Evolutionary conservation across 2,888 invertebrate genomes (phyloP).

Genomic region (Leptinotarsa rubiginosa): DNA sequence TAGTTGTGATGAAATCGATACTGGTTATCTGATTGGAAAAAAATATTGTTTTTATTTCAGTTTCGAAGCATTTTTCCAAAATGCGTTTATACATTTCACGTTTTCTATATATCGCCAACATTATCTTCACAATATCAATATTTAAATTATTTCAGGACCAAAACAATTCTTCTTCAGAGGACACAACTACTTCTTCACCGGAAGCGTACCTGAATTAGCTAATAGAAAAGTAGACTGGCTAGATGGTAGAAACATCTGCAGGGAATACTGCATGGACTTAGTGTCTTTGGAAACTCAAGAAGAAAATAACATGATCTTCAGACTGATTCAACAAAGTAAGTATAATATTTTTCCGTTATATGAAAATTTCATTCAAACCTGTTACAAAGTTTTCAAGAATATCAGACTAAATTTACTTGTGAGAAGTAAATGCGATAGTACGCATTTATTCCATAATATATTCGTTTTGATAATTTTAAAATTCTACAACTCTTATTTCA

Average conservation of each 20-base stretch:
- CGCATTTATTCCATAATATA: not conserved
- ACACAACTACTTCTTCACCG: conserved; percentile 89
- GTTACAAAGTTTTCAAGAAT: not conserved
- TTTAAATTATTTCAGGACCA: conserved; percentile 74
- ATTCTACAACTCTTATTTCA: not conserved
- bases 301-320: conserved; percentile 90
- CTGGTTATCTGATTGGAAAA: no score
- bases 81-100: no score
- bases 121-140: not conserved
- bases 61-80: no score
- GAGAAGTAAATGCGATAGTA: not conserved
- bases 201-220: conserved; percentile 81
- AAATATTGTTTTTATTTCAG: no score
- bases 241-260: conserved; percentile 90
- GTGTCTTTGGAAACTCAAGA: conserved; percentile 90
- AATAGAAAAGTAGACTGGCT: conserved; percentile 90
- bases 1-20: no score
- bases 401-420: no score
- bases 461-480: not conserved
- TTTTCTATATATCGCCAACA: not conserved
- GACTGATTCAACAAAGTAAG: conserved; percentile 86
- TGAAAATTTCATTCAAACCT: no score
- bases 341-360: conserved; percentile 36
- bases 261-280: conserved; percentile 94
- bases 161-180: conserved; percentile 90